Conservation (phyloP, 2,888 invertebrate species). For the Drosophila cognata region DNA sequence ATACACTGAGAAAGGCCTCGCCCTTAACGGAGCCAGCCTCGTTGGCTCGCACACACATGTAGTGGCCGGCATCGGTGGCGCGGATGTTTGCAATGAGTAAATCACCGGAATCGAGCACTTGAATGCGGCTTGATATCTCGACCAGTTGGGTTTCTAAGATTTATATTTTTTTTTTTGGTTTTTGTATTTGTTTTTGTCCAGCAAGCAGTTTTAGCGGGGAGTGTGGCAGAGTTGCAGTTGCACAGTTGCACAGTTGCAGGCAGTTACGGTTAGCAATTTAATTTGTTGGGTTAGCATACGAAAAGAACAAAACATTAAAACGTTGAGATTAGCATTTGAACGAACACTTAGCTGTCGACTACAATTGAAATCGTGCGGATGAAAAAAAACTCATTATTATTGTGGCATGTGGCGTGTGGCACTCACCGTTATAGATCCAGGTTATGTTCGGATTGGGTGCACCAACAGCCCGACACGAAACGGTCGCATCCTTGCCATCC, state of each 20-base stretch:
- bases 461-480: constrained; percentile 94
- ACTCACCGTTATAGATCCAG: constrained; percentile 96
- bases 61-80: constrained; percentile 93
- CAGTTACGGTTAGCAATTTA: constrained; percentile 55
- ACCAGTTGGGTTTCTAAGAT: constrained; percentile 87
- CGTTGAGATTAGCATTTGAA: constrained; percentile 42
- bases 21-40: constrained; percentile 94
- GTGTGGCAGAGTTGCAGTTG: constrained; percentile 16
- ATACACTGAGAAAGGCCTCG: constrained; percentile 92
- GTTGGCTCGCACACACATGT: constrained; percentile 95
- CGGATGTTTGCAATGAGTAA: constrained; percentile 94
- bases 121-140: constrained; percentile 91
- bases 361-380: constrained; percentile 8
- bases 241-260: constrained; percentile 19
- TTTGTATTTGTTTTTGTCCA: constrained; percentile 15
- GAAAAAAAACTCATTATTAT: background rate
- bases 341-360: background rate
- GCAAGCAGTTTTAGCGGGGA: constrained; percentile 39
- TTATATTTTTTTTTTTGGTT: background rate
- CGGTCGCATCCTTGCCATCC: constrained; percentile 96
- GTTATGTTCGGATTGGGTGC: constrained; percentile 96
- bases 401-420: background rate
- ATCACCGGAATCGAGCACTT: constrained; percentile 94
- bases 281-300: constrained; percentile 55
- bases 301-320: constrained; percentile 27